Base-by-base conservation (phyloP, 2,888 invertebrate species). In the Leptinotarsa rubiginosa region DNA sequence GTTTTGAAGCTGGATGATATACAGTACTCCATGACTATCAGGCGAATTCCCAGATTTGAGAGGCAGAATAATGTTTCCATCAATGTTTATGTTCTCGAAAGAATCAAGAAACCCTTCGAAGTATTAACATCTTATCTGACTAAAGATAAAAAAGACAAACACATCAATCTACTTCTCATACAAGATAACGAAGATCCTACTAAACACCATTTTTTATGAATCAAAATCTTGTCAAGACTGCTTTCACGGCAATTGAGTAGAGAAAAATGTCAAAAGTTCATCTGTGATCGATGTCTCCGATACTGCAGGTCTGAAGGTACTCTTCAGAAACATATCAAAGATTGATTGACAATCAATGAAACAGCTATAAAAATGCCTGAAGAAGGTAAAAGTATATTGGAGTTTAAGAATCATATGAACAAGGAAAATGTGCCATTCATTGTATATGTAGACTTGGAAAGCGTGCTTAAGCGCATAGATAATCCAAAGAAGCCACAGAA, bases 11-110 rank as follows among this genome's bases (percentile, higher is more conserved):
- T 80, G 4, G 69, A 75, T 16, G 77, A 75, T 4, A 79, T 83
- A 50, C 56, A 73, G 18, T 83, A 82, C 74, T 83, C 83, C 3
- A 79, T 82, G 47, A 77, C 69, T 47, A 25, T 78, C 47, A 74
- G 73, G 50, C 74, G 81, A 49, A 81, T 83, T 50, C 54, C 74
- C 16, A 78, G 77, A 66, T 83, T 83, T 80, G 83, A 83, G 78
- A 75, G 77, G 49, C 71, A 77, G n/a, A 82, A 83, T 65, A 54
- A 81, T 49, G 65, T 82, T 5, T 77, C 80, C 15, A 74, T 83
- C n/a, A 80, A 83, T 65, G 79, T 83, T 2, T 81, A 80, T 52
- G 66, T 70, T 47, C 69, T 82, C 7, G 62, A 79, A 65, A 77
- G 70, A 47, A 22, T 52, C 4, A 65, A 69, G 50, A 66, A 65